Base-by-base conservation (phyloP, 2,888 invertebrate genomes). In the Ganaspis brasiliensis region DNA sequence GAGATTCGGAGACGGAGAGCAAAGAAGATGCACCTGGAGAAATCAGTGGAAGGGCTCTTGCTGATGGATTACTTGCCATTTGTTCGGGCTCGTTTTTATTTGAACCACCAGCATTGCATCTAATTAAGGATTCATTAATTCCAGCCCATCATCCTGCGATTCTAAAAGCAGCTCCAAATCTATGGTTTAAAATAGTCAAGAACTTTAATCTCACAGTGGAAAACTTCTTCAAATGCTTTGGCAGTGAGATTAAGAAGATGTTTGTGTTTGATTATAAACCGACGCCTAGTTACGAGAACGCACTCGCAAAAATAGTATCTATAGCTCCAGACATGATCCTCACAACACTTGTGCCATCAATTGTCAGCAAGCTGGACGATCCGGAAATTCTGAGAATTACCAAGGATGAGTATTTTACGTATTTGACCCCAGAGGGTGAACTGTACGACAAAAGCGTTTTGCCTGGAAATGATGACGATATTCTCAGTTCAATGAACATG, bases 381-480 rank as follows among this genome's bases (percentile, higher is more conserved):
- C 92, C 94, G 0, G 94, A 93, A 76, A 94, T 97, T 82, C 92
- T 95, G 72, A 93, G 94, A 80, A 94, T 98, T 26, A 95, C 96
- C 0, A 94, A 96, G 85, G 95, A 96, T 76, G 96, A 97, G 84
- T 97, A 96, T 89, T 95, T 95, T 82, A 96, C 95, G 3, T 97
- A 93, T 92, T 93, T 96, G 82, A 97, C 96, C 26, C 97, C 98
- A 0, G 97, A 97, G 75, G 98, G 97, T 2, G 96, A 97, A 88
- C 93, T 99, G 0, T 99, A 96, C 90, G 98, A 99, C 92, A 98
- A 97, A 92, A 95, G 95, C 83, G 95, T 96, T 0, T 92, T 97
- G 72, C 95, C 96, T 19, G 94, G 92, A n/a, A 92, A 91, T 77
- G 92, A 93, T 76, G 92, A 92, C 76, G 91, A 92, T 71, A 91